Conservation (phyloP, 2,113 vertebrate genomes). For the Leptobrachium ailaonicum region DNA sequence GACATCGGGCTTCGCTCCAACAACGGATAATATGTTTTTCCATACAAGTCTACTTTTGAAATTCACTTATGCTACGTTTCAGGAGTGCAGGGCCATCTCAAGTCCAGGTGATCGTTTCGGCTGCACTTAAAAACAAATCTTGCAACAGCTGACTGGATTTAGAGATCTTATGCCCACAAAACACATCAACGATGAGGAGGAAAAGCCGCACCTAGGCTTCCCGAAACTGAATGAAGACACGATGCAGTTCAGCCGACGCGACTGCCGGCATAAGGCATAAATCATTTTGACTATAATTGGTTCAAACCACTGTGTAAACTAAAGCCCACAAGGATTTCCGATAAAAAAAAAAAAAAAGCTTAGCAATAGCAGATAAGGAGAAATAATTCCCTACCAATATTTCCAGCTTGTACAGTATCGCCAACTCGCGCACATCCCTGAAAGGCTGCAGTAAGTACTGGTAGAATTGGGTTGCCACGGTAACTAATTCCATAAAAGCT, state of each 20-base stretch:
- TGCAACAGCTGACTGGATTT: background rate
- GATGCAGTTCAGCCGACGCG: background rate
- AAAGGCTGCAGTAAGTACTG: slow-evolving; percentile 93
- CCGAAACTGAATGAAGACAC: background rate
- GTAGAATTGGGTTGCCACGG: slow-evolving; percentile 83
- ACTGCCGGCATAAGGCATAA: slow-evolving; percentile 19
- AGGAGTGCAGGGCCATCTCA: no score
- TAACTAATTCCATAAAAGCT: slow-evolving; percentile 82
- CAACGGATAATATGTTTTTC: no score
- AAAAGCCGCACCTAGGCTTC: background rate
- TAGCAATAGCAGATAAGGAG: slow-evolving; percentile 23
- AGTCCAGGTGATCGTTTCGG: no score
- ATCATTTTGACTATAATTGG: slow-evolving; percentile 40
- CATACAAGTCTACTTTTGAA: no score
- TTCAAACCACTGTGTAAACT: slow-evolving; percentile 9
- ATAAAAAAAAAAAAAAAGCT: slow-evolving; percentile 9
- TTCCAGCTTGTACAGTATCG: slow-evolving; percentile 84
- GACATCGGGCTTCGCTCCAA: no score
- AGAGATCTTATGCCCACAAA: background rate
- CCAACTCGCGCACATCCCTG: slow-evolving; percentile 89
- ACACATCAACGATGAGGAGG: slow-evolving; percentile 1
- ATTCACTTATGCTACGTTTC: no score
- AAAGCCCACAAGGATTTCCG: slow-evolving; percentile 1
- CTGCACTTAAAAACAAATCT: no score
- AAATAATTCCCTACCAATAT: slow-evolving; percentile 78